Conservation (phyloP, 35 echinoderm and acorn worm species). For the Ophiothrix spiculata region DNA sequence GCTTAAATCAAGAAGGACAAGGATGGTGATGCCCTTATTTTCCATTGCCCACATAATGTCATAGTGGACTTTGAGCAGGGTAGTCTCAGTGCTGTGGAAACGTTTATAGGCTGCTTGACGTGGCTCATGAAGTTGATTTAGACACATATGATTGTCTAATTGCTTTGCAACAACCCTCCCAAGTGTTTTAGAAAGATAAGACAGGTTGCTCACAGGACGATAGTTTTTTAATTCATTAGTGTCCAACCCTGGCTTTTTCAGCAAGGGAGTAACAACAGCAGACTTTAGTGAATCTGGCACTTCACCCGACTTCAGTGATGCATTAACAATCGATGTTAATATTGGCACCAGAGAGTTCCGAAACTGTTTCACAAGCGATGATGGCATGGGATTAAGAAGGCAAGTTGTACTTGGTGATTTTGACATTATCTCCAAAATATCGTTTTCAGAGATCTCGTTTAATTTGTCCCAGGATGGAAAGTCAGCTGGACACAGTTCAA, state of each 20-base stretch:
- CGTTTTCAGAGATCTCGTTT: not conserved
- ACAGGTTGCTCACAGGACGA: slow-evolving; percentile 33
- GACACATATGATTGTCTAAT: slow-evolving; percentile 13
- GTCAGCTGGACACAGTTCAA: too few relatives aligned
- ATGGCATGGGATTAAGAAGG: slow-evolving; percentile 48
- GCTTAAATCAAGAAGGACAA: slow-evolving; percentile 18
- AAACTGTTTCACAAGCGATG: slow-evolving; percentile 14
- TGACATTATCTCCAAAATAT: slow-evolving; percentile 11
- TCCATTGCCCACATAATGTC: slow-evolving; percentile 45
- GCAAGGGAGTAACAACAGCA: slow-evolving; percentile 11
- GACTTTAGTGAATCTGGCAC: not conserved
- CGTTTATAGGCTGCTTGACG: slow-evolving; percentile 37
- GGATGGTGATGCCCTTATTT: slow-evolving; percentile 22
- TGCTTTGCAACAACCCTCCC: slow-evolving; percentile 34
- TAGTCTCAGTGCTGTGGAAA: slow-evolving; percentile 41
- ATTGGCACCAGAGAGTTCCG: slow-evolving; percentile 11
- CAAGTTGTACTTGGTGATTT: slow-evolving; percentile 32
- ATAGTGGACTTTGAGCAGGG: slow-evolving; percentile 50
- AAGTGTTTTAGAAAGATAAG: slow-evolving; percentile 29
- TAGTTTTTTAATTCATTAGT: slow-evolving; percentile 25
- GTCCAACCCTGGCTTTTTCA: slow-evolving; percentile 30
- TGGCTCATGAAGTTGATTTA: slow-evolving; percentile 22
- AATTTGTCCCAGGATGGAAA: not conserved
- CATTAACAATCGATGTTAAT: not conserved
- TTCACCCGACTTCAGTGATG: not conserved